Evolutionary conservation across 2,113 vertebrate genomes (phyloP), one percentile per base, ranked within the genome.

Genomic region (Arizona elegans): DNA sequence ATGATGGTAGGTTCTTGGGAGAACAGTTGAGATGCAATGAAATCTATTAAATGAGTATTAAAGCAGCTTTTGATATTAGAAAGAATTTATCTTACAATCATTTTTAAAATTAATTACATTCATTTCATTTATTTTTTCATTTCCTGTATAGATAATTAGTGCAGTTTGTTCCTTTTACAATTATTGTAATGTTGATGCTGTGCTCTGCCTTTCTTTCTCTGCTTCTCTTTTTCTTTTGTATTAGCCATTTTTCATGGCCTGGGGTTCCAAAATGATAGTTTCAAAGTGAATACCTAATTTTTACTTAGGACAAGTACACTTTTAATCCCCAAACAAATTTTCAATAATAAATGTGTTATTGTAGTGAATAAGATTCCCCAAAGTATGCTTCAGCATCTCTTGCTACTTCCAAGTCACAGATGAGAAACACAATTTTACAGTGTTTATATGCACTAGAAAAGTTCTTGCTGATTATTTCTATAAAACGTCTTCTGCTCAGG

Each of bases 331-430:
- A 54, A 81, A 85, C 62, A 88, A 26, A 10, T 88, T 75, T 26
- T 47, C 50, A 43, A 19, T 47, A 86, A 54, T 56, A 56, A 75
- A 92, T 47, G 21, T 47, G 17, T 81, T 53, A 55, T 38, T n/a
- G 15, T 91, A 58, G 15, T 47, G 86, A 38, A 50, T 29, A 24
- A 15, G 21, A 5, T 24, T 88, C 53, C 91, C 38, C 0, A 24
- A 21, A 47, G 81, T 7, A 70, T 26, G 24, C 0, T 0, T 8
- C 38, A 75, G 21, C 87, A 56, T 17, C 70, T 62, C 47, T 17
- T 10, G 58, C 24, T 33, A 15, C 3, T 47, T 43, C 0, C 0
- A 1, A 6, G 0, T 10, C 5, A 89, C 6, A 1, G 55, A 1
- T 7, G n/a, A 65, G 12, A 47, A 65, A 88, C 8, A 21, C 33